Evolutionary conservation across 2,888 invertebrate species (phyloP), one percentile per base, ranked within the genome.

Genomic region (Epirrhoe alternata): DNA sequence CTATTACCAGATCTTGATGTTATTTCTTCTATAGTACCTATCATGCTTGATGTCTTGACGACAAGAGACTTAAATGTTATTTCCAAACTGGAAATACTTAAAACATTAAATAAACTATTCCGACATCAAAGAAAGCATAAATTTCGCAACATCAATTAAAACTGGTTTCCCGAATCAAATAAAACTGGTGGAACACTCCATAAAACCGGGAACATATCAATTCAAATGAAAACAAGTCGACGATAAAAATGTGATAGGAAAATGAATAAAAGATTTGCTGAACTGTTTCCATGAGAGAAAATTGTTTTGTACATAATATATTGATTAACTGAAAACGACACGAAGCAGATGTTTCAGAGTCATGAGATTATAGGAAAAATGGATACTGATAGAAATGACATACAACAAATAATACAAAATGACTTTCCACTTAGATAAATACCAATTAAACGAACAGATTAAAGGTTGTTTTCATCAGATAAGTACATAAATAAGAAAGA

Each of bases 161-260:
- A 16, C 31, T 54, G 16, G 42, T 51, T 51, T 57, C 53, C 42
- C 53, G 53, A 49, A 50, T 14, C 38, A 38, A 58, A 66, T 58
- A 54, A 61, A 66, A 61, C 24, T 47, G 47, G 6, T 54, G 14
- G 8, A 56, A 51, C 33, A 61, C 61, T 53, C 42, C 30, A 66
- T 58, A 50, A 61, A 66, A 66, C 45, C 16, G 33, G 53, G 30
- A 14, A 61, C 17, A 57, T 38, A 35, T 58, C 30, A 59, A 58
- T 45, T 58, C 16, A 30, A 52, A 52, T 57, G 3, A 31, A 47
- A 58, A 12, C 49, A 16, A 47, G 47, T 14, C 49, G 35, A 42
- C 7, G 42, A 51, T 51, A 56, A 61, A 60, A 51, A 64, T 31
- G 10, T 10, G 14, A 53, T 31, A 53, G 35, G 12, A 35, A 61